These are phyloP conservation scores for Eurytoma californica DNA, from an alignment of 2,888 invertebrate genomes.

Conservation along the genomic window DNA sequence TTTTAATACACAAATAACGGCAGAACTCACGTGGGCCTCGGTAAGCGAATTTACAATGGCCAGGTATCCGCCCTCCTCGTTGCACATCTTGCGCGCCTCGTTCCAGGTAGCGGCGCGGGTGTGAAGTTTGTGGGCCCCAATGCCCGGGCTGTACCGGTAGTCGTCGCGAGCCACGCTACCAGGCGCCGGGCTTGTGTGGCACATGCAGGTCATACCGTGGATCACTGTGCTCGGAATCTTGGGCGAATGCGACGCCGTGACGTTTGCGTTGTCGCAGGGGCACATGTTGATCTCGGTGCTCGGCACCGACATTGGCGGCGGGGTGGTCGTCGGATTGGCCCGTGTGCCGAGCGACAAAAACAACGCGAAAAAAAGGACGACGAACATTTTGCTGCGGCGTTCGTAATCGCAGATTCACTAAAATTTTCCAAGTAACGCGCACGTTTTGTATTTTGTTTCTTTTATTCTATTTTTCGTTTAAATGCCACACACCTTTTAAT, in stretches of 20 bases:
- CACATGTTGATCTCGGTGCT: constrained; percentile 35
- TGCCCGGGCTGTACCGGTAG: constrained; percentile 65
- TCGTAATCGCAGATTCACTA: too few relatives aligned
- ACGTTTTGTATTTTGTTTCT: too few relatives aligned
- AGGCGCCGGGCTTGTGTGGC: constrained; percentile 61
- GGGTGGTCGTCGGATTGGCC: not conserved
- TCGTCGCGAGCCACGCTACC: constrained; percentile 63
- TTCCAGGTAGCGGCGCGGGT: constrained; percentile 66
- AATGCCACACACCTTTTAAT: too few relatives aligned
- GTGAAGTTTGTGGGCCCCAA: constrained; percentile 69
- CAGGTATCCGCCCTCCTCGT: constrained; percentile 69
- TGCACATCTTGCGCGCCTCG: constrained; percentile 67
- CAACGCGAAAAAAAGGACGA: not conserved
- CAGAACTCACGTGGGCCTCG: constrained; percentile 59
- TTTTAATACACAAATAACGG: too few relatives aligned
- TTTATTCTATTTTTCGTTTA: too few relatives aligned
- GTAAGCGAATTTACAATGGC: constrained; percentile 62
- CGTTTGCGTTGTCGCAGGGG: constrained; percentile 12
- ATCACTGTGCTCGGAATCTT: constrained; percentile 55
- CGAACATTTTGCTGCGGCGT: not conserved
- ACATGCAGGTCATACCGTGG: constrained; percentile 66
- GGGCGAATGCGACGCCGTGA: not conserved
- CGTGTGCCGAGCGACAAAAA: not conserved
- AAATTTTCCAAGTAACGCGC: too few relatives aligned
- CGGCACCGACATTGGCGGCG: not conserved